Percentiles rank a stretch among this genome's conserved stretches.
Evolutionary conservation across 2,797 vertebrate genomes (phyloP).

Genomic region (Oryzias sinensis): DNA sequence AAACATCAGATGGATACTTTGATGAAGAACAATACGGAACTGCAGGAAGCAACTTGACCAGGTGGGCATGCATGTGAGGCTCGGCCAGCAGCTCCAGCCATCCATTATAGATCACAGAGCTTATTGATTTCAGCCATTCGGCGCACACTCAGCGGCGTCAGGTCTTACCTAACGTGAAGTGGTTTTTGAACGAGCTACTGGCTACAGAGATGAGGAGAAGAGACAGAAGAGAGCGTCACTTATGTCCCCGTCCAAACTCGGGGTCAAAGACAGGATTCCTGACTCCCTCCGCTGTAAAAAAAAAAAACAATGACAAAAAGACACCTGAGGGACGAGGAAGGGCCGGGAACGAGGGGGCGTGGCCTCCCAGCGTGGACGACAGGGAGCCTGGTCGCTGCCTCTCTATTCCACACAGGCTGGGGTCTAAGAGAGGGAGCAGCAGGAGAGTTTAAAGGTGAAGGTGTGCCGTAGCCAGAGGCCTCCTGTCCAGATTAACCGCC

Average conservation of each 20-base stretch:
- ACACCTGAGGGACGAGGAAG: slow-evolving; percentile 81
- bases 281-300: neutral
- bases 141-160: slow-evolving; percentile 52
- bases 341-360: slow-evolving; percentile 76
- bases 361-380: slow-evolving; percentile 71
- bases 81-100: neutral
- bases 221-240: slow-evolving; percentile 35
- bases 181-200: slow-evolving; percentile 88
- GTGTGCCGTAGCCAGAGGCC: too few species aligned
- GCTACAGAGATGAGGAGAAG: slow-evolving; percentile 66
- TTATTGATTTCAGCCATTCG: slow-evolving; percentile 58
- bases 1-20: slow-evolving; percentile 53
- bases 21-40: neutral
- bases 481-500: neutral
- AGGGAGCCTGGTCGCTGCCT: slow-evolving; percentile 76
- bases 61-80: slow-evolving; percentile 17
- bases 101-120: slow-evolving; percentile 41
- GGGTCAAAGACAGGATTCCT: neutral
- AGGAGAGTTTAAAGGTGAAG: too few species aligned
- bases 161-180: slow-evolving; percentile 87
- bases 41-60: neutral
- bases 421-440: slow-evolving; percentile 52
- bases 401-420: slow-evolving; percentile 75
- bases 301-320: neutral
- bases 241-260: neutral